Evolutionary conservation across 2,888 invertebrate species (phyloP).

Genomic region (Amphimallon solstitiale): DNA sequence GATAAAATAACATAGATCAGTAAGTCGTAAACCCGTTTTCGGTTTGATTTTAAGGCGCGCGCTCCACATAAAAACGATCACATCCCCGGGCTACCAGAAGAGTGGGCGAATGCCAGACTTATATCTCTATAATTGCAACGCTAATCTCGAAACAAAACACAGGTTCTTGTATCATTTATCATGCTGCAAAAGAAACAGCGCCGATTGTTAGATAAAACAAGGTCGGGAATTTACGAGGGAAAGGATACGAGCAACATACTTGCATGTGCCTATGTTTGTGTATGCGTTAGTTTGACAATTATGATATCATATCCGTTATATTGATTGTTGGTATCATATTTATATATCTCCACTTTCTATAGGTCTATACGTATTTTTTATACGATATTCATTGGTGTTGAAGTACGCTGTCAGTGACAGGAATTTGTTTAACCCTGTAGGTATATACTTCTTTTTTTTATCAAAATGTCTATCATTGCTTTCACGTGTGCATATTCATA

Average conservation of each 20-base stretch:
- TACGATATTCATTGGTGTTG: too few species aligned
- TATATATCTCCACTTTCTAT: too few species aligned
- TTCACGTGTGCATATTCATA: too few species aligned
- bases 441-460: too few species aligned
- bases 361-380: too few species aligned
- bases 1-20: conserved; percentile 27
- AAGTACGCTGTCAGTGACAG: too few species aligned
- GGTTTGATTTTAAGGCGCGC: conserved; percentile 27
- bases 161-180: conserved; percentile 34
- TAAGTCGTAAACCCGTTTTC: conserved; percentile 25
- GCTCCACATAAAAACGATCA: conserved; percentile 27
- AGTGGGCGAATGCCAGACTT: conserved; percentile 37
- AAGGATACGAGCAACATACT: neutral
- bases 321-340: too few species aligned
- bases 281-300: too few species aligned
- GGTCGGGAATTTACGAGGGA: conserved; percentile 6
- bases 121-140: conserved; percentile 41
- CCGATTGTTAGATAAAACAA: conserved; percentile 13
- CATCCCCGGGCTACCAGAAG: conserved; percentile 34
- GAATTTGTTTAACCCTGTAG: too few species aligned
- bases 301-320: too few species aligned
- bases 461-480: too few species aligned
- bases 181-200: conserved; percentile 12
- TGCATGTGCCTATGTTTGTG: too few species aligned
- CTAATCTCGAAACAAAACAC: conserved; percentile 38